These are phyloP conservation scores for Elegia similella DNA, from an alignment of 2,888 invertebrate genomes.

Conservation along the genomic window DNA sequence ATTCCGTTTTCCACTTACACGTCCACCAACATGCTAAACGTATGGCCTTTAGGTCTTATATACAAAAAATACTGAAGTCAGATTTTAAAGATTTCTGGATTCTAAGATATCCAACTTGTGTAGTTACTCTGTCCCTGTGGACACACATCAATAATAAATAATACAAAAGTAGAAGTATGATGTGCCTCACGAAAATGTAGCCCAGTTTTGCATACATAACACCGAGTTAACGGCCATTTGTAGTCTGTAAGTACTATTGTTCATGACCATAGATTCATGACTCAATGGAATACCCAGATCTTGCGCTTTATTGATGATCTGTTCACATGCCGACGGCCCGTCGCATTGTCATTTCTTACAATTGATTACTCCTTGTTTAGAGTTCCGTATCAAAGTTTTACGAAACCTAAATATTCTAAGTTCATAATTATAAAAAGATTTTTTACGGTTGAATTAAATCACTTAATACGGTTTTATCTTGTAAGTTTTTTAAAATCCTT, in stretches of 20 bases:
- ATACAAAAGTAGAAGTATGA: background rate
- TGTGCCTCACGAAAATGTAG: constrained; percentile 11
- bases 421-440: too few relatives aligned
- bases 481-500: too few relatives aligned
- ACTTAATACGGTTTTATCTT: too few relatives aligned
- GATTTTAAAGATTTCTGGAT: too few relatives aligned
- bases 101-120: too few relatives aligned
- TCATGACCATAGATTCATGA: too few relatives aligned
- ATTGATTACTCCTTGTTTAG: background rate
- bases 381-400: background rate
- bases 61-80: too few relatives aligned
- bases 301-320: constrained; percentile 24
- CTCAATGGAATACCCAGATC: constrained; percentile 42
- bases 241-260: constrained; percentile 38
- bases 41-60: too few relatives aligned
- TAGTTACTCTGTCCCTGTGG: too few relatives aligned
- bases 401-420: background rate
- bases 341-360: constrained; percentile 15
- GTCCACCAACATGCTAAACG: too few relatives aligned
- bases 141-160: background rate
- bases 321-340: constrained; percentile 24
- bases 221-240: constrained; percentile 40
- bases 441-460: too few relatives aligned
- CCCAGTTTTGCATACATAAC: constrained; percentile 7
- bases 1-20: too few relatives aligned